Base-by-base conservation (phyloP, 2,797 vertebrate genomes). In the Lophius americanus region DNA sequence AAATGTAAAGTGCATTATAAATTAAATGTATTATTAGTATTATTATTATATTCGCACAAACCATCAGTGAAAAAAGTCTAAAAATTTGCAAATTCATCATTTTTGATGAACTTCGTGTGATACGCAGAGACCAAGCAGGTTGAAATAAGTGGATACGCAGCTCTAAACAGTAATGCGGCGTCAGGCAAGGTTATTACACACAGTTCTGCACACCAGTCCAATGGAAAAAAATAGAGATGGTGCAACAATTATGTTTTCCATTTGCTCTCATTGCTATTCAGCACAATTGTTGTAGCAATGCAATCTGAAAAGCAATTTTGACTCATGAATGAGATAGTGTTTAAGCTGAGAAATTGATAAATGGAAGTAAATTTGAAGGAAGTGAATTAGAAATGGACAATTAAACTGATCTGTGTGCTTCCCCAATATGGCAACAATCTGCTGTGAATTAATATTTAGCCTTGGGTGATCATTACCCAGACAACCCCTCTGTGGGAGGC, bases 391-490 rank as follows among this genome's bases (percentile, higher is more conserved):
- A 72, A 78, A 75, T 83, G 73, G 81, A 85, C 84, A 88, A 88
- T 91, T 91, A 90, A 89, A 84, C 79, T 13, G 36, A 84, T 89
- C 73, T 85, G 72, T 64, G 59, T 70, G 72, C 58, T 77, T 73
- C 51, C 68, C 61, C 85, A 79, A 84, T 88, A 87, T 88, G 86
- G 83, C 69, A 64, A 59, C 86, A 92, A 91, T 91, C 89, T 92
- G 90, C 84, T 87, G 68, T 62, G 75, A 83, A 85, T 90, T 87
- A 90, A 71, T 77, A 78, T 78, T 82, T 88, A 82, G 88, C 90
- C 86, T 62, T 81, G 78, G 88, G 91, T 91, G 87, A 90, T 91
- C 86, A 89, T 91, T 90, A 88, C 72, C 82, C 74, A 80, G 60
- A 64, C 72, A 77, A 64, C 79, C 85, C 64, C 84, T 79, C 82